phyloP scores from a whole-genome alignment of 2,888 invertebrate species.

The Patella ulyssiponensis region DNA sequence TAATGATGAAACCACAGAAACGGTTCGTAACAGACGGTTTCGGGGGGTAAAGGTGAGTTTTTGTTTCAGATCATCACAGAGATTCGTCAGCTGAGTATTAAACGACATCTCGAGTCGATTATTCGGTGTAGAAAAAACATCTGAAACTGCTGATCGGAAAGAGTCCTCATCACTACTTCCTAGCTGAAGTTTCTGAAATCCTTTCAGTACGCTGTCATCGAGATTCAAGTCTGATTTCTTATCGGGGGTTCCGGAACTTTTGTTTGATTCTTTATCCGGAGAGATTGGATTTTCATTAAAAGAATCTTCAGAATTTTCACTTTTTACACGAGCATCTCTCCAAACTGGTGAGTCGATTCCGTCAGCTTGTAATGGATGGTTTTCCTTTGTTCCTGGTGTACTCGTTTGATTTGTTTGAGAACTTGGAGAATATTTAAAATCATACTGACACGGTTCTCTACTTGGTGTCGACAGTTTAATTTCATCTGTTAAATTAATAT shows the following conservation, averaged over 20 bases:
- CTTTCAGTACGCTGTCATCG: conserved; percentile 17
- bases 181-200: conserved; percentile 17
- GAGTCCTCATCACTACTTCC: conserved; percentile 19
- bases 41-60: conserved; percentile 30
- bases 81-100: conserved; percentile 26
- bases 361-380: background rate
- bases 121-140: background rate
- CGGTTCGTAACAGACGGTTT: background rate
- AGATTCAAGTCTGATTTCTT: background rate
- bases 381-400: background rate
- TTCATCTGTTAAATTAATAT: conserved; percentile 6
- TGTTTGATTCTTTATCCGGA: background rate
- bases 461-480: background rate
- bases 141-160: background rate
- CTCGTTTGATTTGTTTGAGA: background rate
- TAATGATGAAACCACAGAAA: background rate
- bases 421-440: conserved; percentile 11
- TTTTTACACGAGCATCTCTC: background rate
- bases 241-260: background rate
- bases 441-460: background rate
- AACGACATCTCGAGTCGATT: conserved; percentile 25
- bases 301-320: background rate
- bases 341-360: background rate
- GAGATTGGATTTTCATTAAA: background rate
- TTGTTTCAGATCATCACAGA: conserved; percentile 27